Evolutionary conservation across 2,113 vertebrate species (phyloP).

Genomic region (Sebastes fasciatus): DNA sequence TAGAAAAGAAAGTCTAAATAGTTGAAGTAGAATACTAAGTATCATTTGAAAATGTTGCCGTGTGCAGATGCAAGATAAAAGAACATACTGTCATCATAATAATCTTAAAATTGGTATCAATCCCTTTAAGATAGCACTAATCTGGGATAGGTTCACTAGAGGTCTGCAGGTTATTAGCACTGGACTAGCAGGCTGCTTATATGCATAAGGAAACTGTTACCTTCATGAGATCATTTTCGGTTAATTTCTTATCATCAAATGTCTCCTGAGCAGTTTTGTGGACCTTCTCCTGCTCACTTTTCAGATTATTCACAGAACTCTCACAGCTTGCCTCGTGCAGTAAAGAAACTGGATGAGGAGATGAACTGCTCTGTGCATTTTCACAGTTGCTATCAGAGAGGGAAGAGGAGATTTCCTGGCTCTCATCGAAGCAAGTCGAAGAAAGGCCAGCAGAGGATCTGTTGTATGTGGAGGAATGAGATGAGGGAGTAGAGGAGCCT

Average conservation of each 20-base stretch:
- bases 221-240: constrained; percentile 42
- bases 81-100: background rate
- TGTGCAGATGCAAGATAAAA: background rate
- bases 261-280: constrained; percentile 6
- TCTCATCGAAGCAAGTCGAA: background rate
- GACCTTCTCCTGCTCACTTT: constrained; percentile 6
- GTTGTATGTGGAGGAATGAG: background rate
- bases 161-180: background rate
- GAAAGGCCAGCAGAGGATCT: background rate
- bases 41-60: no score
- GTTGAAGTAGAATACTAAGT: no score
- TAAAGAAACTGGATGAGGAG: background rate
- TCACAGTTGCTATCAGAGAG: background rate
- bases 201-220: constrained; percentile 18
- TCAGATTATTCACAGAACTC: background rate
- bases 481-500: background rate
- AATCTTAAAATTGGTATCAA: background rate
- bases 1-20: no score
- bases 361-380: constrained; percentile 4
- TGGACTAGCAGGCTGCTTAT: background rate
- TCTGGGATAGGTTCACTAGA: background rate
- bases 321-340: background rate
- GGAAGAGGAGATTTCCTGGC: background rate
- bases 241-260: constrained; percentile 4
- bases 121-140: no score